These are phyloP conservation scores for Heliconius himera DNA, from an alignment of 1,140 invertebrate species.

Conservation along the genomic window DNA sequence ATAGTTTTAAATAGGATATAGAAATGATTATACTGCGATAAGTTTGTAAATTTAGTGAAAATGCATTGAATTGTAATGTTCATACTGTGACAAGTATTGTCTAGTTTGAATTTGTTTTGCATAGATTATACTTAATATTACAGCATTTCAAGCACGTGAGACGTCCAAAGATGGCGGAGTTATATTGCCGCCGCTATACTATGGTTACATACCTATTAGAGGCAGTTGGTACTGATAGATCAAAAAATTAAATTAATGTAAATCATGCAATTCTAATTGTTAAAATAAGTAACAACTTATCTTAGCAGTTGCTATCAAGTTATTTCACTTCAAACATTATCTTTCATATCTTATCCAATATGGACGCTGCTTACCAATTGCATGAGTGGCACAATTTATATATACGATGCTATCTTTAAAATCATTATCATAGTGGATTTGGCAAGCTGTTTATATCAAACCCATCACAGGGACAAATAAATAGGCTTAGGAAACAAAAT, in stretches of 20 bases:
- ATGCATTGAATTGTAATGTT: too few relatives aligned
- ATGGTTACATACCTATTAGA: too few relatives aligned
- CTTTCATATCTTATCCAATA: slow-evolving; percentile 36
- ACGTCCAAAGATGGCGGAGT: background rate
- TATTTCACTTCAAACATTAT: slow-evolving; percentile 5
- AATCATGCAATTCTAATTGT: too few relatives aligned
- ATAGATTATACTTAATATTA: background rate
- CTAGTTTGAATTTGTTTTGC: background rate
- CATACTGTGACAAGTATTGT: too few relatives aligned
- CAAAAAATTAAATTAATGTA: too few relatives aligned
- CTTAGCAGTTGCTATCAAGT: too few relatives aligned
- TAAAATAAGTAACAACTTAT: too few relatives aligned
- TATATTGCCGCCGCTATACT: too few relatives aligned
- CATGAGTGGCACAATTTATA: slow-evolving; percentile 55
- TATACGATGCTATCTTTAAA: slow-evolving; percentile 52
- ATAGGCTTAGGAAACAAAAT: slow-evolving; percentile 78
- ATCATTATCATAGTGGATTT: slow-evolving; percentile 41
- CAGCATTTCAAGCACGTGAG: background rate
- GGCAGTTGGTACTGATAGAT: too few relatives aligned
- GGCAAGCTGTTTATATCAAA: background rate
- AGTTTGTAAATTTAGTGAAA: too few relatives aligned
- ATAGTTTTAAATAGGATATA: too few relatives aligned
- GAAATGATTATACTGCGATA: too few relatives aligned
- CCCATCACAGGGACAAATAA: slow-evolving; percentile 62
- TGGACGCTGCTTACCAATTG: slow-evolving; percentile 47